These are phyloP conservation scores for Idris sp. DNA, from an alignment of 1,140 invertebrate species.

Conservation along the genomic window DNA sequence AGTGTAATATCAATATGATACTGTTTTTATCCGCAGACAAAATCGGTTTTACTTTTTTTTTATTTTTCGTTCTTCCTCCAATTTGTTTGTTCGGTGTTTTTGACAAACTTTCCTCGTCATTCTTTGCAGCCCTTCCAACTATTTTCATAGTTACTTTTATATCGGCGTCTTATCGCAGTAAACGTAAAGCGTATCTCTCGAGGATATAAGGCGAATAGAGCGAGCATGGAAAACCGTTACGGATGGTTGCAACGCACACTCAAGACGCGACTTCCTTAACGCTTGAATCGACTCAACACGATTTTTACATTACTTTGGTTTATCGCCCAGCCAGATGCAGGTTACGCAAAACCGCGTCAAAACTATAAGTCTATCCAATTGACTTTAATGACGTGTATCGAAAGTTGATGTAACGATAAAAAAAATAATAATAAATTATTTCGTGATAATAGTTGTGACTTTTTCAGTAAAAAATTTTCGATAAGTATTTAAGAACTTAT, in stretches of 20 bases:
- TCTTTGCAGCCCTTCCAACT: slow-evolving; percentile 35
- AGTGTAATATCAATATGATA: slow-evolving; percentile 5
- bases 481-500: too few relatives aligned
- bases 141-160: slow-evolving; percentile 63
- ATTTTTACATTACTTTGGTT: slow-evolving; percentile 65
- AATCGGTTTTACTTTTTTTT: slow-evolving; percentile 7
- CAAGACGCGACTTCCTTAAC: slow-evolving; percentile 54
- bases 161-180: slow-evolving; percentile 55
- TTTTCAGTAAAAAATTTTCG: too few relatives aligned
- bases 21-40: background rate
- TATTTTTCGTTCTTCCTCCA: slow-evolving; percentile 8
- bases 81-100: slow-evolving; percentile 56
- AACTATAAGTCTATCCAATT: slow-evolving; percentile 16
- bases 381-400: slow-evolving; percentile 6
- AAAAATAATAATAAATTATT: too few relatives aligned
- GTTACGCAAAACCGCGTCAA: slow-evolving; percentile 18
- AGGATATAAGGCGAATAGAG: slow-evolving; percentile 56
- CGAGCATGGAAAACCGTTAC: slow-evolving; percentile 53
- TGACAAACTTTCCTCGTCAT: slow-evolving; percentile 53
- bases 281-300: slow-evolving; percentile 60
- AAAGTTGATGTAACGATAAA: background rate
- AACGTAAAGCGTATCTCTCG: slow-evolving; percentile 59
- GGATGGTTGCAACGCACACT: slow-evolving; percentile 27
- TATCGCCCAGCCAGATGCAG: slow-evolving; percentile 44
- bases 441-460: too few relatives aligned